These are phyloP conservation scores for Mareca strepera DNA, from an alignment of 2,797 vertebrate genomes.

Conservation along the genomic window DNA sequence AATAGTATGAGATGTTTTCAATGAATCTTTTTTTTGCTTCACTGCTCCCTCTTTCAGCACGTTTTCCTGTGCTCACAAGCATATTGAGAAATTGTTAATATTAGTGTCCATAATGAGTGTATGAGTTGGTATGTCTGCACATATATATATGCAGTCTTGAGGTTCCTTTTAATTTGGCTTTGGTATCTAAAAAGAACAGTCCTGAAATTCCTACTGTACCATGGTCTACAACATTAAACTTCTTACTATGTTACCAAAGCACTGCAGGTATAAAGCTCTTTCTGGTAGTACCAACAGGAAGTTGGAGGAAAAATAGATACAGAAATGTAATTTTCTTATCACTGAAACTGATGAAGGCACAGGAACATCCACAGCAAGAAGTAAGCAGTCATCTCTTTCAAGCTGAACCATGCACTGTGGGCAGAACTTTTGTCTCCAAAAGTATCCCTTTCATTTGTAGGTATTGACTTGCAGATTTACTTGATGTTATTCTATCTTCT, in stretches of 20 bases:
- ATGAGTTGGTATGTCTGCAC: background rate
- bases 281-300: background rate
- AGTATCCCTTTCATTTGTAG: background rate
- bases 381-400: background rate
- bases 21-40: background rate
- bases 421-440: background rate
- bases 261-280: background rate
- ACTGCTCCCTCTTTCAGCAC: background rate
- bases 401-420: background rate
- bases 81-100: background rate
- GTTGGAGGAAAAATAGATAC: background rate
- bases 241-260: background rate
- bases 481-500: background rate
- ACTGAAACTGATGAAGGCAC: background rate
- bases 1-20: background rate
- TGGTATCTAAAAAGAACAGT: background rate
- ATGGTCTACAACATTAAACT: background rate
- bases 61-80: background rate
- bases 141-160: background rate
- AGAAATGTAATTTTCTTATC: background rate
- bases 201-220: background rate
- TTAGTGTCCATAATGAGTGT: background rate
- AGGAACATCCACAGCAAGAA: background rate
- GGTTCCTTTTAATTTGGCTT: background rate
- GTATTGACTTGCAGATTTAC: background rate